A percentile compares a stretch with the other conserved stretches of the same genome.
phyloP scores from a whole-genome alignment of 1,140 invertebrate genomes.

The Chymomyza costata region DNA sequence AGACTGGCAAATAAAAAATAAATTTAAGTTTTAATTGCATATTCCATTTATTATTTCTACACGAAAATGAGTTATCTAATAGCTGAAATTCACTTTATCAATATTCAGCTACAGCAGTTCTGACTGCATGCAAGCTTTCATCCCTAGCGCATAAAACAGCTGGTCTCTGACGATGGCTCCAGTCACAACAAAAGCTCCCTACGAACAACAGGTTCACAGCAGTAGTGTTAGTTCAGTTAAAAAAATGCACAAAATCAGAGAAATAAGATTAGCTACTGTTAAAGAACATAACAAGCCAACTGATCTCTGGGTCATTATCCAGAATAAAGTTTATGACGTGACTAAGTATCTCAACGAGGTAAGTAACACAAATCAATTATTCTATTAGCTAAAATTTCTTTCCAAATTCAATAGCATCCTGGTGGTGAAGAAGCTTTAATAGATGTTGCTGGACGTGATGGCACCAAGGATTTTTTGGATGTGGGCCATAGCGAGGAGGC shows the following conservation, averaged over 20 bases:
- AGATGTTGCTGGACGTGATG: constrained; percentile 86
- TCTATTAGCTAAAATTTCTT: not conserved
- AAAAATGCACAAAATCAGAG: constrained; percentile 31
- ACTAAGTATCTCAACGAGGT: constrained; percentile 81
- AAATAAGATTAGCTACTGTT: constrained; percentile 77
- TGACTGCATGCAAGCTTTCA: constrained; percentile 19
- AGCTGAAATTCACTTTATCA: too few species aligned
- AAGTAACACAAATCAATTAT: constrained; percentile 15
- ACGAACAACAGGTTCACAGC: not conserved
- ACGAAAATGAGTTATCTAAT: too few species aligned
- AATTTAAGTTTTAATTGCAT: too few species aligned
- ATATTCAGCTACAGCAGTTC: constrained; percentile 21
- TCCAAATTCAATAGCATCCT: constrained; percentile 81
- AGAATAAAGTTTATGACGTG: constrained; percentile 82
- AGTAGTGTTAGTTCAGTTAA: constrained; percentile 6
- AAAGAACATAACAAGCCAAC: constrained; percentile 76
- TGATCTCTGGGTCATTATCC: constrained; percentile 80
- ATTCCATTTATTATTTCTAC: too few species aligned
- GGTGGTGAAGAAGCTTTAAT: constrained; percentile 89
- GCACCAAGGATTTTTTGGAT: constrained; percentile 88
- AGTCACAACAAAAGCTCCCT: not conserved
- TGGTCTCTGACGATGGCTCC: not conserved
- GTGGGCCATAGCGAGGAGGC: constrained; percentile 91
- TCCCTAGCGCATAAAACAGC: too few species aligned
- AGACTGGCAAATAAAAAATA: too few species aligned